phyloP scores from a whole-genome alignment of 2,797 vertebrate genomes.

The Champsocephalus gunnari region DNA sequence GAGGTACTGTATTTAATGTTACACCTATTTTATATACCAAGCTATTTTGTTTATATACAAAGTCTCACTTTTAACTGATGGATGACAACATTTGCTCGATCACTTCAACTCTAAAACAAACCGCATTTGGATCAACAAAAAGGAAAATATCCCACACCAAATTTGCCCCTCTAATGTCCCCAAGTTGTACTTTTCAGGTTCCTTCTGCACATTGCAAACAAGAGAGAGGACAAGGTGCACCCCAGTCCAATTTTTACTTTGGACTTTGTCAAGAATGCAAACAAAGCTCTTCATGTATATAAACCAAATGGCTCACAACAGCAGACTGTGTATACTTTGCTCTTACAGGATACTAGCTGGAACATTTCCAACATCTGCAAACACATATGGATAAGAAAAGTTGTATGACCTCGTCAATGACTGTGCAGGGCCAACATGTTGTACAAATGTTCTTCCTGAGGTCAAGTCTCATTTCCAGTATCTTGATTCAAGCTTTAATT shows the following conservation, averaged over 20 bases:
- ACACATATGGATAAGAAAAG: neutral
- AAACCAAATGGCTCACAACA: slow-evolving; percentile 21
- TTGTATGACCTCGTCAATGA: neutral
- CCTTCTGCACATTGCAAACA: slow-evolving; percentile 42
- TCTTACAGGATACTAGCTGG: neutral
- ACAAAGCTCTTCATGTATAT: slow-evolving; percentile 44
- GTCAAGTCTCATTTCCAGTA: neutral
- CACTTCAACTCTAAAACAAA: neutral
- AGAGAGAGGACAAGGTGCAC: slow-evolving; percentile 37
- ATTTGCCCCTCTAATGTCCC: neutral
- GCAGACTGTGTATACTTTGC: slow-evolving; percentile 9
- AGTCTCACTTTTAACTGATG: neutral
- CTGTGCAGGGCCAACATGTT: slow-evolving; percentile 7
- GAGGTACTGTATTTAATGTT: neutral
- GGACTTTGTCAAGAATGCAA: slow-evolving; percentile 66
- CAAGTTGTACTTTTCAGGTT: slow-evolving; percentile 21
- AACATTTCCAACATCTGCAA: slow-evolving; percentile 11
- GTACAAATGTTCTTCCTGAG: neutral
- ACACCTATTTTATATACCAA: neutral
- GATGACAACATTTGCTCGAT: neutral
- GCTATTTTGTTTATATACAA: neutral
- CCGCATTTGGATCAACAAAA: neutral
- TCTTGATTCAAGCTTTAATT: slow-evolving; percentile 21
- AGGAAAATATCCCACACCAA: neutral
- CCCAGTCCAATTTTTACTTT: slow-evolving; percentile 32